A percentile compares a stretch with the other conserved stretches of the same genome.
Evolutionary conservation across 2,113 vertebrate species (phyloP).

Genomic region (Engystomops pustulosus): DNA sequence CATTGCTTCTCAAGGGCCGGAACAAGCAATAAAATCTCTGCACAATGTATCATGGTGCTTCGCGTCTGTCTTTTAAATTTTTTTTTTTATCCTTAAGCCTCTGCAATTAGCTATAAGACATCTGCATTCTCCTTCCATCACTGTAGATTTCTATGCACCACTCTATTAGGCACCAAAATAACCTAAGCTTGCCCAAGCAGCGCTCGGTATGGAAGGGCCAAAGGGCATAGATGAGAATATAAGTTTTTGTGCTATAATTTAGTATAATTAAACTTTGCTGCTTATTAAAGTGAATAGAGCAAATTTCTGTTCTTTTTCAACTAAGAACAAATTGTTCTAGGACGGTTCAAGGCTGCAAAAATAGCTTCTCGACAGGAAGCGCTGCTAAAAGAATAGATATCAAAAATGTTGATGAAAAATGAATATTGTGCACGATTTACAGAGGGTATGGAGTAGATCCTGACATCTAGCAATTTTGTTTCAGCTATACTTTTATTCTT

Average conservation of each 20-base stretch:
- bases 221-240: background rate
- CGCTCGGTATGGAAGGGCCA: background rate
- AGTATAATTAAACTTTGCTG: background rate
- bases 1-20: background rate
- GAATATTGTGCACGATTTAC: background rate
- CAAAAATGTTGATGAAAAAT: background rate
- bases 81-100: background rate
- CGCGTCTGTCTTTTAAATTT: background rate
- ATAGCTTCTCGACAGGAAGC: background rate
- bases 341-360: background rate
- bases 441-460: background rate
- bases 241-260: background rate
- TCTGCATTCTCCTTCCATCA: background rate
- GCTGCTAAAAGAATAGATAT: background rate
- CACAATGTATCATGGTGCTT: background rate
- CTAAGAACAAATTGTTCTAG: conserved; percentile 4
- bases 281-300: background rate
- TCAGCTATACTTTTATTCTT: background rate
- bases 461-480: background rate
- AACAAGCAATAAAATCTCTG: conserved; percentile 4
- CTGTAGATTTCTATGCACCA: background rate
- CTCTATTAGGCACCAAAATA: background rate
- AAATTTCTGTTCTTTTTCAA: background rate
- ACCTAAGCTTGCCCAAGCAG: background rate
- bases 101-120: conserved; percentile 1